Evolutionary conservation across 2,797 vertebrate species (phyloP), one percentile per base, ranked within the genome.

Genomic region (Notolabrus celidotus): DNA sequence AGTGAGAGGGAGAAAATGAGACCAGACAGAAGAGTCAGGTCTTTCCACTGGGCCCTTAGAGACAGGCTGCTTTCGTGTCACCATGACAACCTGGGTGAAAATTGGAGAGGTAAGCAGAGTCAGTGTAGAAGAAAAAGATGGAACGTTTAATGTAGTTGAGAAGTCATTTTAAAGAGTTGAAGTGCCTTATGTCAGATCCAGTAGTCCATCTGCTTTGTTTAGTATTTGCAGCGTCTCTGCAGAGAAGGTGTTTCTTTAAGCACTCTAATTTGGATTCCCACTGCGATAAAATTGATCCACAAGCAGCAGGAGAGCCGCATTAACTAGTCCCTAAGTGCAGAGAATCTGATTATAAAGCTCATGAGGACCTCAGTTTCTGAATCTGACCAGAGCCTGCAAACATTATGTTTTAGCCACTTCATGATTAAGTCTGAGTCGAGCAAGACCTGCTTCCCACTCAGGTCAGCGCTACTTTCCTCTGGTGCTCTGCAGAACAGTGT

Each of bases 1-100:
- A 31, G 38, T 46, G 47, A 53, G 52, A 52, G 8, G 46, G 27
- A 51, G 62, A 67, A 39, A 81, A 71, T 65, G 76, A 76, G 67
- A 33, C 31, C 47, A 86, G 80, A 70, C 63, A 56, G 67, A 20
- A 46, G 72, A 60, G 72, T 36, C 79, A 72, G 54, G 72, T 82
- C 83, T 85, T 25, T 61, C 57, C 47, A 84, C 72, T 29, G 63
- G 90, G 85, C 78, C 88, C 88, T 79, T 61, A 56, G 88, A 90
- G 85, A 92, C 62, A 47, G 83, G 75, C 84, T 76, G 59, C 62
- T 87, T 90, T 80, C 59, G 71, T 5, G 53, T 94, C 87, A 80
- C 92, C 92, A 93, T 93, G 92, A 87, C 92, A 90, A 93, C 92
- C 63, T 31, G 31, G 56, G 53, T n/a, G 72, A 39, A 59, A 86